Base-by-base conservation (phyloP, 2,888 invertebrate genomes). In the Sesamia inferens region DNA sequence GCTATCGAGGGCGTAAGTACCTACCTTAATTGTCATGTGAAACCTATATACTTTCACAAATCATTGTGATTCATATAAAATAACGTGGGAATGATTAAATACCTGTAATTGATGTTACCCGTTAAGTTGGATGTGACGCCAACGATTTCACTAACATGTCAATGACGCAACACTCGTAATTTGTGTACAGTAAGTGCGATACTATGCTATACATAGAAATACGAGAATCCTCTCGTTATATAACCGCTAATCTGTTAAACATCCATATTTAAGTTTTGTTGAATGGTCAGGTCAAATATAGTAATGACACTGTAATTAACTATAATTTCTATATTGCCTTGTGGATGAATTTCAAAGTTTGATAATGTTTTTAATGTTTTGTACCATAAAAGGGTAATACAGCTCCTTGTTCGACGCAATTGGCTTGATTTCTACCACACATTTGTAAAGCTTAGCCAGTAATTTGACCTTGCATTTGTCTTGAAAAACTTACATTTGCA, bases 21-120 rank as follows among this genome's bases (percentile, higher is more conserved):
- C 57, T 75, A 55, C 55, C 57, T 14, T 75, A 77, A 80, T 80
- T 70, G 69, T 79, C 81, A 78, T 81, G 83, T 68, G 83, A 81
- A 83, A 61, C 42, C 58, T 64, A 67, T 69, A 73, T 68, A 66
- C 84, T 84, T 84, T 84, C 84, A 74, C 83, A 73, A 69, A 77
- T 71, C 81, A 83, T 83, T 84, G 81, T 84, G 74, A 65, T 62
- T 76, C 68, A 58, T 68, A 66, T 64, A 73, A 71, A 69, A 78
- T 78, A 71, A 71, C 79, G 84, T 84, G 83, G 81, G 84, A 84
- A 79, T 82, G 57, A 58, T 19, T 74, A 55, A 74, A 75, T 65
- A 65, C 64, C 70, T 65, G 68, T 59, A 71, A 51, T 69, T 74
- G 74, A 71, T 48, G 59, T 64, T 62, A 39, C 58, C 55, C 19